Evolutionary conservation across 2,888 invertebrate species (phyloP).

Genomic region (Morpho deidamia): DNA sequence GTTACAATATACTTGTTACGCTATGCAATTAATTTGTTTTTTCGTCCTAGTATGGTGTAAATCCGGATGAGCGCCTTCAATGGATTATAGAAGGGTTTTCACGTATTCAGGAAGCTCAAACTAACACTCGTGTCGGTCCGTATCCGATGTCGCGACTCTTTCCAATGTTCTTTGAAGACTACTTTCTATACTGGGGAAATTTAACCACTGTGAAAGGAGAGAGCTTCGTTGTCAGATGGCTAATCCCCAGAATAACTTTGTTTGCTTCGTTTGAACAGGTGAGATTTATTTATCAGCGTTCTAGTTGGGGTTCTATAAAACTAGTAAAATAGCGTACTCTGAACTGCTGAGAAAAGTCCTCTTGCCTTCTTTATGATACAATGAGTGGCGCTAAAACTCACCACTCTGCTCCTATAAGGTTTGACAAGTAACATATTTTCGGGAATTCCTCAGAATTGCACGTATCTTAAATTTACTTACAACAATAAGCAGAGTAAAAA

Average conservation of each 20-base stretch:
- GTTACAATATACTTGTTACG: background rate
- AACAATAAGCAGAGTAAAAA: too few species aligned
- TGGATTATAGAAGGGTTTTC: slow-evolving; percentile 66
- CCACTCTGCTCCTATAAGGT: too few species aligned
- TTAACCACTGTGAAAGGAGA: slow-evolving; percentile 60
- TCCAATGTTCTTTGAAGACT: slow-evolving; percentile 79
- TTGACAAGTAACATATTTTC: too few species aligned
- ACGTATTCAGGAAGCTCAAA: slow-evolving; percentile 68
- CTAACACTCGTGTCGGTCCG: slow-evolving; percentile 67
- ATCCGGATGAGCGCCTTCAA: slow-evolving; percentile 55
- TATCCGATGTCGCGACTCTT: slow-evolving; percentile 70
- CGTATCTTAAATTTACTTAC: too few species aligned
- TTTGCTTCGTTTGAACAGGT: slow-evolving; percentile 80
- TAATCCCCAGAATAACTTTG: slow-evolving; percentile 78
- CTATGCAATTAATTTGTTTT: background rate
- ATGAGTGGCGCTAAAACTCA: too few species aligned
- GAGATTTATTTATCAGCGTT: slow-evolving; percentile 6
- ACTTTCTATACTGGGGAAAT: slow-evolving; percentile 81
- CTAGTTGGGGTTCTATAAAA: too few species aligned
- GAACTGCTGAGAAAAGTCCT: too few species aligned
- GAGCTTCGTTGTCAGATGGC: slow-evolving; percentile 75
- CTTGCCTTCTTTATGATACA: too few species aligned
- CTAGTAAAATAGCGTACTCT: too few species aligned
- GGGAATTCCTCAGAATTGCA: too few species aligned
- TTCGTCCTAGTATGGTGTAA: slow-evolving; percentile 65